Conservation (phyloP, 2,113 vertebrate genomes). For the Patagioenas fasciata region DNA sequence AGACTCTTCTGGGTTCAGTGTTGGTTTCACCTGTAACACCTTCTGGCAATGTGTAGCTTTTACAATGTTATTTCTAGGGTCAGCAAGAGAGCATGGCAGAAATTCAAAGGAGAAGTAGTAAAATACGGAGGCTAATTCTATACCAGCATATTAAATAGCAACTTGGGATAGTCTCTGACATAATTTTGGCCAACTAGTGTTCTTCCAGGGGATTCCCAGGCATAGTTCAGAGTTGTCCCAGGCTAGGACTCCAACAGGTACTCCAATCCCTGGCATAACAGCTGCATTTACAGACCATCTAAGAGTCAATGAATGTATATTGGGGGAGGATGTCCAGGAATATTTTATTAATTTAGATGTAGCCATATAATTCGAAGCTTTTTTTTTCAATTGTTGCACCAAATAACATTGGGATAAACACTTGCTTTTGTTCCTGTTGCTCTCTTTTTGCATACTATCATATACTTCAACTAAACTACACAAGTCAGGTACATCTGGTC, state of each 20-base stretch:
- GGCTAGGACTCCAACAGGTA: not conserved
- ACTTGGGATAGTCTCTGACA: not conserved
- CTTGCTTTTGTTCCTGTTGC: not conserved
- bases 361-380: not conserved
- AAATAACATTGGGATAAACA: not conserved
- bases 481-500: not conserved
- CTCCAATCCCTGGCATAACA: not conserved
- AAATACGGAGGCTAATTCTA: not conserved
- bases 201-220: not conserved
- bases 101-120: not conserved
- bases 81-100: not conserved
- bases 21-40: not conserved
- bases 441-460: not conserved
- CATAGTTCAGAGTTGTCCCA: not conserved
- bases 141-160: not conserved
- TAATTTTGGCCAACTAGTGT: not conserved
- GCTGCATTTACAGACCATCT: not conserved
- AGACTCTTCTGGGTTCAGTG: not conserved
- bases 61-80: not conserved
- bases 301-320: not conserved
- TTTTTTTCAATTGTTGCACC: not conserved
- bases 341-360: not conserved
- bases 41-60: not conserved
- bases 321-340: not conserved
- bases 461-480: not conserved